Base-by-base conservation (phyloP, 2,888 invertebrate species). In the Tiliacea citrago region DNA sequence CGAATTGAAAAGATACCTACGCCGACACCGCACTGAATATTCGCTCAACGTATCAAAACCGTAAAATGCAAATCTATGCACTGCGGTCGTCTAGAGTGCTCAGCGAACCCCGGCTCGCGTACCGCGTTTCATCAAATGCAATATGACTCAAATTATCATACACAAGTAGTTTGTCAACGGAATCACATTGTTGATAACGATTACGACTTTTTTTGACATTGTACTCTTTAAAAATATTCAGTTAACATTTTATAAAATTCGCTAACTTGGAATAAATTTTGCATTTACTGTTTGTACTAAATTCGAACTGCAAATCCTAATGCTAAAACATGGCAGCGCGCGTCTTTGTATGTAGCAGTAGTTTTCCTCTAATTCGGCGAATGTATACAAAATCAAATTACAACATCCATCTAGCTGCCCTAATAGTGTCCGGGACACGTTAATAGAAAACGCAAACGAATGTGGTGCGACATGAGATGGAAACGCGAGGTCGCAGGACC, bases 41-140 rank as follows among this genome's bases (percentile, higher is more conserved):
- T 95, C 95, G 95, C 94, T 93, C 94, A 88, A 95, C 94, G 94
- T 96, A 96, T 95, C 95, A 95, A 95, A 96, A 95, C 95, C 92
- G 94, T 95, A 96, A 96, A 96, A 96, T 96, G 96, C 95, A 96
- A 96, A 96, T 96, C 95, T 95, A 95, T 95, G 95, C 95, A 94
- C 94, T 94, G 94, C 93, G 95, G 94, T 94, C 93, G 94, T 95
- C 95, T 94, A 93, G 93, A 93, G 94, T 94, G 91, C 94, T 93
- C 92, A 90, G 91, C 89, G 89, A 90, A 91, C 87, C 91, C 86
- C 88, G 88, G 87, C 86, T 89, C 88, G 86, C 90, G 88, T 83
- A 88, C 91, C 90, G 92, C 91, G 90, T 94, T 95, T 93, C 94
- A 95, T 95, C 94, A 94, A 96, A 95, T 94, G 93, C 93, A 94